A percentile compares a stretch with the other conserved stretches of the same genome.
Conservation (phyloP, 2,888 invertebrate genomes). For the Bimastos eiseni region DNA sequence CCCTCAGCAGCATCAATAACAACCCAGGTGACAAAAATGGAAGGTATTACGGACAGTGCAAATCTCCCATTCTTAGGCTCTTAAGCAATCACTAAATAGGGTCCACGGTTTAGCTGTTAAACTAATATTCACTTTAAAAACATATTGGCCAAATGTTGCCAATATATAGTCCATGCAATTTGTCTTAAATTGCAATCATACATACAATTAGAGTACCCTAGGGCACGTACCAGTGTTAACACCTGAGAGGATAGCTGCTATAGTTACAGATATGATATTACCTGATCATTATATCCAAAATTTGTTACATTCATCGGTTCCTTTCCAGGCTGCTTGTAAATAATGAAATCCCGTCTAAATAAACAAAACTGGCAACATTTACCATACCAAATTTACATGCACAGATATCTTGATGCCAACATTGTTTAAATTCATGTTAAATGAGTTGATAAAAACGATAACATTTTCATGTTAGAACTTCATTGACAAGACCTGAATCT, state of each 20-base stretch:
- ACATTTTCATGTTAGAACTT: background rate
- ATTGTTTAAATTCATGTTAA: background rate
- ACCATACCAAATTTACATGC: background rate
- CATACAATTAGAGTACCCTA: background rate
- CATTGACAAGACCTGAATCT: background rate
- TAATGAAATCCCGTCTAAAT: constrained; percentile 26
- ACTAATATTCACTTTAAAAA: no score
- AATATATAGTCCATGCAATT: no score
- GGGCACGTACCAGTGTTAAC: background rate
- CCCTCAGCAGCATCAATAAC: no score
- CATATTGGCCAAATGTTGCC: no score
- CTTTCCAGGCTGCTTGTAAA: constrained; percentile 26
- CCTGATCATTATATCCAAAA: constrained; percentile 26
- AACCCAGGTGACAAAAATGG: no score
- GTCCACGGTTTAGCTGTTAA: background rate
- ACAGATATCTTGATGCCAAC: background rate
- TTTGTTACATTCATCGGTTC: constrained; percentile 7
- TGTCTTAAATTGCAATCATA: background rate
- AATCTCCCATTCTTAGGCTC: background rate
- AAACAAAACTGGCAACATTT: background rate
- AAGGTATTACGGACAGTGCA: background rate
- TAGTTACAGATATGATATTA: background rate
- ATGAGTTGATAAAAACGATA: no score
- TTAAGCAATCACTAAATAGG: background rate
- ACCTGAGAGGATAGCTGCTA: no score